A percentile compares a stretch with the other conserved stretches of the same genome.
Conservation (phyloP, 35 echinoderm and acorn worm genomes). For the Nesometra sesokonis region DNA sequence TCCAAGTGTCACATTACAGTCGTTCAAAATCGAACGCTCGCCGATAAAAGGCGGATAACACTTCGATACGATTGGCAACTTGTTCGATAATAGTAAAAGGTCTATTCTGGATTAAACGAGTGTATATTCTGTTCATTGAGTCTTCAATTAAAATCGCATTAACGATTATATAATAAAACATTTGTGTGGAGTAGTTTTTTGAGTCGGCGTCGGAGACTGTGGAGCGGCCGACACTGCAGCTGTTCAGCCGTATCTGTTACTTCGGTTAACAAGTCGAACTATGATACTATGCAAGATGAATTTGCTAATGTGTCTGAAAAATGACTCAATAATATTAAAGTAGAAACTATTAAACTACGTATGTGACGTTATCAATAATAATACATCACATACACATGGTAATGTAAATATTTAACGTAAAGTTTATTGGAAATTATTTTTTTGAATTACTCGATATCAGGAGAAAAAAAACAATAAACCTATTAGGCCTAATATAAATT, state of each 20-base stretch:
- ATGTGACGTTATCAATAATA: too few relatives aligned
- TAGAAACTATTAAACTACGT: too few relatives aligned
- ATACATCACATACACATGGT: too few relatives aligned
- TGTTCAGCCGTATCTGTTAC: background rate
- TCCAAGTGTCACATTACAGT: background rate
- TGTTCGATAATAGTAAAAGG: too few relatives aligned
- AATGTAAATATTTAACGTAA: too few relatives aligned
- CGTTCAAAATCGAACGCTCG: background rate
- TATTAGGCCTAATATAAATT: too few relatives aligned
- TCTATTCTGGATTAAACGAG: background rate
- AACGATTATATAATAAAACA: background rate
- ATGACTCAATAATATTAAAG: too few relatives aligned
- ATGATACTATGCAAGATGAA: background rate
- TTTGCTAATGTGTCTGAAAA: background rate
- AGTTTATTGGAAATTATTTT: too few relatives aligned
- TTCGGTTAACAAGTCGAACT: background rate
- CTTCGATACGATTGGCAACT: too few relatives aligned
- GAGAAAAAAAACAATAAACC: too few relatives aligned
- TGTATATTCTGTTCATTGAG: background rate
- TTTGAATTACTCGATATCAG: too few relatives aligned
- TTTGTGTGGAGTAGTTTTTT: background rate
- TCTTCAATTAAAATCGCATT: background rate
- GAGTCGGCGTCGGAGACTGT: background rate
- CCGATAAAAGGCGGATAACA: background rate
- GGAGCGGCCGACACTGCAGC: background rate